Evolutionary conservation across 35 echinoderm and acorn worm species (phyloP).

Genomic region (Holothuria glaberrima): DNA sequence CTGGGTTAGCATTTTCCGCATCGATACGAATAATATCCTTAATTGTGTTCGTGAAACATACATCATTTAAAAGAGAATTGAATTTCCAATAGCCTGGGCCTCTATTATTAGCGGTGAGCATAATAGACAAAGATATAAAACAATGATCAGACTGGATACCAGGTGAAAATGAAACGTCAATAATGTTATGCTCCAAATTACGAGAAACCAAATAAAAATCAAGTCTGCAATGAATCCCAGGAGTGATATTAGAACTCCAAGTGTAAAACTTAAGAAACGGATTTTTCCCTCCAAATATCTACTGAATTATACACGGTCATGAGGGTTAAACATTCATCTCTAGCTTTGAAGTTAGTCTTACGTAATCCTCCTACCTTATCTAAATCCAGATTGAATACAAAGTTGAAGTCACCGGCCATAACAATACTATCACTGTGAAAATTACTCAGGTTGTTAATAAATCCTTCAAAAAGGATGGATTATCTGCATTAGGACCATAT

Average conservation of each 20-base stretch:
- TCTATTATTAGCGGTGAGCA: not conserved
- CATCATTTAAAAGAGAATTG: not conserved
- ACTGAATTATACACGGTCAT: not conserved
- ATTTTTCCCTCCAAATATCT: constrained; percentile 21
- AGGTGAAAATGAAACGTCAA: not conserved
- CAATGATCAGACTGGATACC: constrained; percentile 29
- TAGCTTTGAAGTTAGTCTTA: constrained; percentile 1
- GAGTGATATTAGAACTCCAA: constrained; percentile 18
- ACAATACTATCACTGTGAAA: not conserved
- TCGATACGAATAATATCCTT: not conserved
- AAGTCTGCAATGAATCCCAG: constrained; percentile 16
- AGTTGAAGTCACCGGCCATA: constrained; percentile 29
- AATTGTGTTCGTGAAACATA: not conserved
- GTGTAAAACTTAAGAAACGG: not conserved
- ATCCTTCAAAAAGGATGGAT: not conserved
- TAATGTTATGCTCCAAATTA: not conserved
- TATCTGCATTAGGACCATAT: constrained; percentile 17
- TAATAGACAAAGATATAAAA: not conserved
- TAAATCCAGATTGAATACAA: constrained; percentile 37
- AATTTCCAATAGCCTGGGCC: constrained; percentile 2
- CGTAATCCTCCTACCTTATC: constrained; percentile 1
- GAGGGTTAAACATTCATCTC: not conserved
- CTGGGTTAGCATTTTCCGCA: no score
- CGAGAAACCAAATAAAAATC: not conserved
- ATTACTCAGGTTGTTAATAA: not conserved